Evolutionary conservation across 2,888 invertebrate genomes (phyloP), one percentile per base, ranked within the genome.

Genomic region (Cosmia pyralina): DNA sequence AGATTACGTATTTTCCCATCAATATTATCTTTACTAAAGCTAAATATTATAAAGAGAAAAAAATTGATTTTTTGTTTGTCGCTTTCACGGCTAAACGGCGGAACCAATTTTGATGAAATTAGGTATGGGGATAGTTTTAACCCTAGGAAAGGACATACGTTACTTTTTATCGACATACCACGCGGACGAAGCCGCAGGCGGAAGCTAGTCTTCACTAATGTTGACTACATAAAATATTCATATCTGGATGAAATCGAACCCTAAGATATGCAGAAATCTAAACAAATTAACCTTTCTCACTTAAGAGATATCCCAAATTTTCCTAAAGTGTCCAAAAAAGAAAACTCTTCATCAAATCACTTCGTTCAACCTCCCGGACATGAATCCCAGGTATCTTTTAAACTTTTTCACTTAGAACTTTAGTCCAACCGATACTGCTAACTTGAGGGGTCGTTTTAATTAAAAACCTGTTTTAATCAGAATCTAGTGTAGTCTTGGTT

Each of bases 391-490:
- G 82, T 87, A 79, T 84, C 71, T 79, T 58, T 76, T 63, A 78
- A 88, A 87, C 86, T 89, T 90, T 89, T 88, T 87, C 86, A 84
- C 84, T 88, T 82, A 87, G 77, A 81, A 86, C 84, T 88, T 86
- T 70, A 80, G 75, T 85, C 81, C 72, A 75, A 75, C 84, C 86
- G 86, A 86, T 88, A 88, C 85, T 78, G 84, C 80, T 81, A 81
- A 86, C 76, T 85, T 86, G 83, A 85, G 82, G 80, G 82, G 79
- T 87, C 86, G 86, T 86, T 90, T 90, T 90, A 90, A 89, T 90
- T 90, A 90, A 90, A 88, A 87, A 77, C 84, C 79, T 78, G 76
- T 83, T 86, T 86, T 86, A 88, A 88, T 89, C 88, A 84, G 79
- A 85, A 81, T 81, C 70, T 81, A 79, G 76, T 81, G 69, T 72